Evolutionary conservation across 2,113 vertebrate genomes (phyloP).

Genomic region (Apeltes quadracus): DNA sequence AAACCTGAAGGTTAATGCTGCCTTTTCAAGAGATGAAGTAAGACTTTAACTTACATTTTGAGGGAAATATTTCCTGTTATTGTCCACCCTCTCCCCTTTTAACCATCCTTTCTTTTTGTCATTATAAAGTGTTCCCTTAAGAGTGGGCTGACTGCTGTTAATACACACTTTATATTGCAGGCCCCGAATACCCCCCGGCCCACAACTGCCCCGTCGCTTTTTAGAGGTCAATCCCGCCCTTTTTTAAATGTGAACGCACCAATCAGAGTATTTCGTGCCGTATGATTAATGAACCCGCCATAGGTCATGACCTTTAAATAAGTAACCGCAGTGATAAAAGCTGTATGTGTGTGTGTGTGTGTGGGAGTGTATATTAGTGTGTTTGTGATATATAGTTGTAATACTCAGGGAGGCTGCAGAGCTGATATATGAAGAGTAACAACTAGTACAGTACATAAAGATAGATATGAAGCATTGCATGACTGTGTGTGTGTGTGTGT

Average conservation of each 20-base stretch:
- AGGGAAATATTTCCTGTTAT: neutral
- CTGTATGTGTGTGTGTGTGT: neutral
- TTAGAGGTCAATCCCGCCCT: slow-evolving; percentile 65
- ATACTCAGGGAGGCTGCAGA: slow-evolving; percentile 34
- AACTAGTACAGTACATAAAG: slow-evolving; percentile 48
- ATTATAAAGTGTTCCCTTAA: neutral
- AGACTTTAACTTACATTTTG: neutral
- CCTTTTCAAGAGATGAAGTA: neutral
- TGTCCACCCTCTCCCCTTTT: neutral
- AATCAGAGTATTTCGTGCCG: slow-evolving; percentile 40
- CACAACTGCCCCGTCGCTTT: neutral
- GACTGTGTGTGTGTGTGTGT: slow-evolving; percentile 1
- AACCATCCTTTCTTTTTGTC: slow-evolving; percentile 9
- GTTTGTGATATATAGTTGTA: slow-evolving; percentile 46
- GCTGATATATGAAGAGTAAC: slow-evolving; percentile 66
- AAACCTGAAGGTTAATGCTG: neutral
- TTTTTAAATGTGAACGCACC: slow-evolving; percentile 54
- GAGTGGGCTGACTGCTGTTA: neutral
- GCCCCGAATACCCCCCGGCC: neutral
- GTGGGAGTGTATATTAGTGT: neutral
- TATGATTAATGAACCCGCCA: slow-evolving; percentile 65
- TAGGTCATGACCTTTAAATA: slow-evolving; percentile 68
- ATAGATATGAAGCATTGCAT: slow-evolving; percentile 39
- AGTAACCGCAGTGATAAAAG: slow-evolving; percentile 54
- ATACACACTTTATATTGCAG: slow-evolving; percentile 1